Base-by-base conservation (phyloP, 2,888 invertebrate genomes). In the Cataglyphis cursor region DNA sequence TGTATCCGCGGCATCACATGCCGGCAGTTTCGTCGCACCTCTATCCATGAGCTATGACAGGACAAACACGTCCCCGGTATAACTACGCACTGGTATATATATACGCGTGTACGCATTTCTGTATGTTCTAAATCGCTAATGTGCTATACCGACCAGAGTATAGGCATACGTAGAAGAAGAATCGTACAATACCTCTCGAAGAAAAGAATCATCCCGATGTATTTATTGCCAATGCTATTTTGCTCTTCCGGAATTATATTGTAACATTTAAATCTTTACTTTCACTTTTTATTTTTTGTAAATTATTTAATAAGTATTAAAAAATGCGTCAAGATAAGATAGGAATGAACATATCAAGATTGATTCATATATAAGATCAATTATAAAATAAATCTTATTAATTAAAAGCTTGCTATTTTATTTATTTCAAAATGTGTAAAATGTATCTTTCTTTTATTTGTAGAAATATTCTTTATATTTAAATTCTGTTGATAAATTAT, bases 21-120 rank as follows among this genome's bases (percentile, higher is more conserved):
- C 90, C 90, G 81, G 83, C 90, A 87, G 90, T 88, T 90, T 90
- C 90, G 85, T 90, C 90, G 88, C 89, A 85, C 90, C 87, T 88
- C 87, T 65, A 80, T 82, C 80, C 57, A 59, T 85, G 65, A 83
- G 82, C 74, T 80, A 80, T 70, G 78, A 76, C 38, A 31, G 21
- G 31, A 41, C 18, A 8, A 61, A 12, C 51, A 51, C 44, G 35
- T 44, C 41, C 61, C 57, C 18, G 21, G 28, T 44, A 41, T 44
- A 54, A 24, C 51, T 80, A 70, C 68, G 62, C 31, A 44, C 64
- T 6, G n/a, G 28, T 51, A 80, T 41, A 18, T 54, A 18, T 62
- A 48, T 61, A 31, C 24, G 18, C 24, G 64, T 62, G 12, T 57
- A 81, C 61, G 62, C 73, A 68, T 78, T 21, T 68, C 54, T 31